phyloP scores from a whole-genome alignment of 2,113 vertebrate genomes.

The Pantherophis guttatus region DNA sequence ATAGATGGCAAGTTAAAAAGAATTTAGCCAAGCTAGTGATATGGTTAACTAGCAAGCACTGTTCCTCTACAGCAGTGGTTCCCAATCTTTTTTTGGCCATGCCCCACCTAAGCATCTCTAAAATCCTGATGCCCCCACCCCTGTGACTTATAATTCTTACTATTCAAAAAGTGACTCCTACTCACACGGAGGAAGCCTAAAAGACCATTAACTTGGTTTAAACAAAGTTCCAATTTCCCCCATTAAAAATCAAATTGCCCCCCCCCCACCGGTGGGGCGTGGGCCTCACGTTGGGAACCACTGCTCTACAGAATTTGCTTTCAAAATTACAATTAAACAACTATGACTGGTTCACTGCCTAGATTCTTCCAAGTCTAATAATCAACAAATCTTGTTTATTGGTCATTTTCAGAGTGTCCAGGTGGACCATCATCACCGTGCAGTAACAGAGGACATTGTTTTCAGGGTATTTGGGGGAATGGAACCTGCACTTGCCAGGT shows the following conservation, averaged over 20 bases:
- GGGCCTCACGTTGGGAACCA: too few relatives aligned
- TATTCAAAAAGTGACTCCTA: too few relatives aligned
- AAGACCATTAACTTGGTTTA: too few relatives aligned
- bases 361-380: background rate
- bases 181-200: too few relatives aligned
- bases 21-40: background rate
- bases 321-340: background rate
- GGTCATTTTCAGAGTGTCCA: slow-evolving; percentile 78
- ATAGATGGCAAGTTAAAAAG: background rate
- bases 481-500: slow-evolving; percentile 87
- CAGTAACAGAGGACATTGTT: slow-evolving; percentile 76
- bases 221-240: too few relatives aligned
- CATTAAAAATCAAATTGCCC: too few relatives aligned
- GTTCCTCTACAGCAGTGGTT: background rate
- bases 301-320: background rate
- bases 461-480: slow-evolving; percentile 79
- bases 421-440: slow-evolving; percentile 75
- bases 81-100: too few relatives aligned
- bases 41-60: background rate
- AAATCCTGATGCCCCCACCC: too few relatives aligned
- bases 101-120: too few relatives aligned
- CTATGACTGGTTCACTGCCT: background rate
- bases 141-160: too few relatives aligned
- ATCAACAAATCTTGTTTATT: background rate
- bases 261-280: too few relatives aligned